phyloP scores from a whole-genome alignment of 2,797 vertebrate species.

The Gallinago solitaria region DNA sequence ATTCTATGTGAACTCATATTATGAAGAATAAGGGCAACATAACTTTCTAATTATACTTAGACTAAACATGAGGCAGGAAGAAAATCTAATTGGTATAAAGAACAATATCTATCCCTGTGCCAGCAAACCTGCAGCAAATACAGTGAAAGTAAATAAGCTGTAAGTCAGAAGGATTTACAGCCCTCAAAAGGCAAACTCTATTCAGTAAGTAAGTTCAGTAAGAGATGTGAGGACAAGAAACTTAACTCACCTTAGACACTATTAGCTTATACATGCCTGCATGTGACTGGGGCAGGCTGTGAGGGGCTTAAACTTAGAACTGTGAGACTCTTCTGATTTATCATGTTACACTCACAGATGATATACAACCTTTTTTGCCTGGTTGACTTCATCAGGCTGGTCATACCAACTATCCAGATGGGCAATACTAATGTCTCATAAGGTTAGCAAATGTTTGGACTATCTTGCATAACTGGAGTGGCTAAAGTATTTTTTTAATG shows the following conservation, averaged over 20 bases:
- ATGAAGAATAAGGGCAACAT: not conserved
- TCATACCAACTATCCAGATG: not conserved
- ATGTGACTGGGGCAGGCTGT: not conserved
- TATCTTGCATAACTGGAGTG: not conserved
- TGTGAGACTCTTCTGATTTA: not conserved
- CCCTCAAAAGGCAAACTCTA: not conserved
- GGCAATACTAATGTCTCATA: not conserved
- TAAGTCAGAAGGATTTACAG: not conserved
- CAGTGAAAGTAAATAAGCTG: not conserved
- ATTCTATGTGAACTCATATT: not conserved
- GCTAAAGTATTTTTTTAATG: not conserved
- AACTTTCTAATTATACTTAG: not conserved
- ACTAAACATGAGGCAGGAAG: not conserved
- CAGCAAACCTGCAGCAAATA: not conserved
- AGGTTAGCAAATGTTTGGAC: not conserved
- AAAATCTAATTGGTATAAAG: not conserved
- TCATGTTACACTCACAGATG: not conserved
- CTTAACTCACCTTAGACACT: not conserved
- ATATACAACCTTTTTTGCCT: not conserved
- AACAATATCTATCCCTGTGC: not conserved
- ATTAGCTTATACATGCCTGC: not conserved
- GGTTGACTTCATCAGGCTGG: not conserved
- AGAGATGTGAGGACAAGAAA: not conserved
- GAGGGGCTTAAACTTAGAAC: not conserved
- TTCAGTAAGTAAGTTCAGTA: not conserved